Conservation (phyloP, 1,140 invertebrate genomes). For the Aphidius gifuensis region DNA sequence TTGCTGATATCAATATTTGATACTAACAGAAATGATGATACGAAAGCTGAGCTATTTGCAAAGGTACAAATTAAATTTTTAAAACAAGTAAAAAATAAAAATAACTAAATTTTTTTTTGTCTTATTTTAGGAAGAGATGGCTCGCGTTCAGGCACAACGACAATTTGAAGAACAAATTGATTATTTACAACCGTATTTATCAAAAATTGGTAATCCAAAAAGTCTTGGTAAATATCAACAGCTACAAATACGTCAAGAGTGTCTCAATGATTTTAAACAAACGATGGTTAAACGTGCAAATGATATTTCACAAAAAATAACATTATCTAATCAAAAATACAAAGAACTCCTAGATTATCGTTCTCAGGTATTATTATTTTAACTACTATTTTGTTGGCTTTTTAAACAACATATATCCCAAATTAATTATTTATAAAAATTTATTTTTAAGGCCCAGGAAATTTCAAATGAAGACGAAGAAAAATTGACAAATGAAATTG, state of each 20-base stretch:
- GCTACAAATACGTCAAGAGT: slow-evolving; percentile 47
- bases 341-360: slow-evolving; percentile 30
- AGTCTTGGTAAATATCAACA: slow-evolving; percentile 46
- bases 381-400: background rate
- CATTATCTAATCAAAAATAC: slow-evolving; percentile 37
- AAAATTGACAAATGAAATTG: slow-evolving; percentile 42
- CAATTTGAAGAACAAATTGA: slow-evolving; percentile 50
- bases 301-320: slow-evolving; percentile 55
- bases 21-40: slow-evolving; percentile 56
- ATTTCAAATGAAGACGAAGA: slow-evolving; percentile 50
- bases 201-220: slow-evolving; percentile 50
- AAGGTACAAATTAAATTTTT: slow-evolving; percentile 31
- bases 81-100: no score
- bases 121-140: slow-evolving; percentile 42
- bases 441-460: slow-evolving; percentile 37
- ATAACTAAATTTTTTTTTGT: background rate
- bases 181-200: slow-evolving; percentile 60
- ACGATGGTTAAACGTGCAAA: slow-evolving; percentile 55
- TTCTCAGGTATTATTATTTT: slow-evolving; percentile 30
- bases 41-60: slow-evolving; percentile 46
- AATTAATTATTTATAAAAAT: background rate
- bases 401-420: background rate
- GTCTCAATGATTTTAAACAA: slow-evolving; percentile 59
- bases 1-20: slow-evolving; percentile 57
- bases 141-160: slow-evolving; percentile 39